Evolutionary conservation across 2,888 invertebrate genomes (phyloP).

Genomic region (Endomychus coccineus): DNA sequence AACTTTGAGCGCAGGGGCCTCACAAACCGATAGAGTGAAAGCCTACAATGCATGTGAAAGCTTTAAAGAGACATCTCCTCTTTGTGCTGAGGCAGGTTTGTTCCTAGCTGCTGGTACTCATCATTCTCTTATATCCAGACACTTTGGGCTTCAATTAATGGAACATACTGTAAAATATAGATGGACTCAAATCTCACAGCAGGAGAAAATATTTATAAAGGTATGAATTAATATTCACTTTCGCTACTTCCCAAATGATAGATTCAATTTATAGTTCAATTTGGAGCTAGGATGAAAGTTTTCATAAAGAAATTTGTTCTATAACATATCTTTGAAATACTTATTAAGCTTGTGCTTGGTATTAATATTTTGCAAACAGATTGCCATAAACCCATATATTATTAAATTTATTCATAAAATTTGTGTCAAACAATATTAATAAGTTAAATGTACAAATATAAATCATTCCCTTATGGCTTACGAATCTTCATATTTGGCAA

Average conservation of each 20-base stretch:
- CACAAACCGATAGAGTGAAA: slow-evolving; percentile 68
- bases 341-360: no score
- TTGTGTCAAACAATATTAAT: no score
- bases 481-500: no score
- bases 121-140: slow-evolving; percentile 71
- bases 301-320: no score
- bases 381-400: no score
- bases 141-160: slow-evolving; percentile 88
- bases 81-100: slow-evolving; percentile 82
- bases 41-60: slow-evolving; percentile 80
- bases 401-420: no score
- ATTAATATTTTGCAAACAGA: no score
- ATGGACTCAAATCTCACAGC: slow-evolving; percentile 83
- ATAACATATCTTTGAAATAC: no score
- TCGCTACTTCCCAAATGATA: slow-evolving; percentile 14
- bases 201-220: slow-evolving; percentile 85
- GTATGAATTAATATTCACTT: slow-evolving; percentile 8
- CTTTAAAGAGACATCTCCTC: slow-evolving; percentile 79
- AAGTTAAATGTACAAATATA: no score
- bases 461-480: no score
- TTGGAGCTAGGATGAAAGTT: no score
- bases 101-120: slow-evolving; percentile 67
- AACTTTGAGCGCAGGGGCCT: slow-evolving; percentile 71
- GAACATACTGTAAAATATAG: slow-evolving; percentile 89
- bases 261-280: slow-evolving; percentile 8